Evolutionary conservation across 2,797 vertebrate genomes (phyloP).

Genomic region (Ptychobarbus kaznakovi): DNA sequence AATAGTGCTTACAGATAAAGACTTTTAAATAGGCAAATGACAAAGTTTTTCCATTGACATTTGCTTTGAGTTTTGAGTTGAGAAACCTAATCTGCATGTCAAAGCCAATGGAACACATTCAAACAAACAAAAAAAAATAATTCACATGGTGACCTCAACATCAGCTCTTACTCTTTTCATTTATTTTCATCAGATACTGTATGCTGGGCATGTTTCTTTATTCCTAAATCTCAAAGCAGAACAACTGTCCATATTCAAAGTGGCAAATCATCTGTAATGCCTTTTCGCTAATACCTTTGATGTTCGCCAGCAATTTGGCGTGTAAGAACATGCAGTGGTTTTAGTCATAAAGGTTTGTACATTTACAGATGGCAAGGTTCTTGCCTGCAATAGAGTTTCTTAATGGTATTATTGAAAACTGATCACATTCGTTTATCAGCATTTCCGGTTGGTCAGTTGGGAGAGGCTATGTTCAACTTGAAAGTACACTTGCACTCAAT

Average conservation of each 20-base stretch:
- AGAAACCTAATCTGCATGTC: conserved; percentile 14
- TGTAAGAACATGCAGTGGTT: conserved; percentile 54
- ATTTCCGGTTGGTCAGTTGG: conserved; percentile 8
- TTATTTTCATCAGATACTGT: conserved; percentile 29
- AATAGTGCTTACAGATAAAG: conserved; percentile 5
- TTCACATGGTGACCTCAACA: conserved; percentile 19
- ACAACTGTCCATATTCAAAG: conserved; percentile 33
- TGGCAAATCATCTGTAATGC: conserved; percentile 37
- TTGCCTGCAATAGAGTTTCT: conserved; percentile 48
- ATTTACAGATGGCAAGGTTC: conserved; percentile 41
- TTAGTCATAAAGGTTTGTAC: conserved; percentile 44
- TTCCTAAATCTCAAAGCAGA: conserved; percentile 14
- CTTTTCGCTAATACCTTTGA: conserved; percentile 44
- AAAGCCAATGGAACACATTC: conserved; percentile 14
- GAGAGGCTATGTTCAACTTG: neutral
- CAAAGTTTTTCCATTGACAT: conserved; percentile 16
- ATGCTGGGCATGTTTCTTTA: neutral
- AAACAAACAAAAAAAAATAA: neutral
- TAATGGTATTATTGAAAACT: conserved; percentile 43
- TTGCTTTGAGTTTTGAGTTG: conserved; percentile 34
- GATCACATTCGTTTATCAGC: conserved; percentile 32
- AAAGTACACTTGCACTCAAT: conserved; percentile 13
- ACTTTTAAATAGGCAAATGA: neutral
- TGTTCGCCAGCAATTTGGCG: conserved; percentile 52
- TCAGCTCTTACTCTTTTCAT: conserved; percentile 10